Evolutionary conservation across 2,797 vertebrate genomes (phyloP).

Genomic region (Setipinna tenuifilis): DNA sequence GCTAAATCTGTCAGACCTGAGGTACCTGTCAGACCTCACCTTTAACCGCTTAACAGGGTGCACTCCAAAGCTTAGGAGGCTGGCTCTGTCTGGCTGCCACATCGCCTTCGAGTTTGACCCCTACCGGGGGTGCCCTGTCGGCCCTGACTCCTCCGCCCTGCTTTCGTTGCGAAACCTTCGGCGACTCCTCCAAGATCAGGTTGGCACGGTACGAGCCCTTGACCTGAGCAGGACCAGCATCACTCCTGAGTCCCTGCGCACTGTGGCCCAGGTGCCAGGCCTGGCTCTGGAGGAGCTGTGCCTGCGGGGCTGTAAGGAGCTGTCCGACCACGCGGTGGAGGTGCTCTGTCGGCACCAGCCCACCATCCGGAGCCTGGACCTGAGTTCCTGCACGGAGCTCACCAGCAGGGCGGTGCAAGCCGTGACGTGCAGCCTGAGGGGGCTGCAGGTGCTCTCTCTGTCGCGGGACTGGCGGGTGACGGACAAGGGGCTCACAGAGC

Average conservation of each 20-base stretch:
- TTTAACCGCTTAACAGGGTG: conserved; percentile 82
- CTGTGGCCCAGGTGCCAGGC: conserved; percentile 72
- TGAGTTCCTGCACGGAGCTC: conserved; percentile 81
- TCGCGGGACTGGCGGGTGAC: conserved; percentile 77
- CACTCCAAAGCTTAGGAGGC: conserved; percentile 69
- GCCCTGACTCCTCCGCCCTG: conserved; percentile 70
- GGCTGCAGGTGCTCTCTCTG: conserved; percentile 70
- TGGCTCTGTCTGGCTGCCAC: conserved; percentile 82
- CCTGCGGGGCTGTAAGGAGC: conserved; percentile 80
- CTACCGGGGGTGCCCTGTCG: conserved; percentile 64
- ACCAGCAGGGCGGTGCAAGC: conserved; percentile 74
- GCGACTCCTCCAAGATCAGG: conserved; percentile 71
- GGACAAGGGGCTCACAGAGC: conserved; percentile 72
- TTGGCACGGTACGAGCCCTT: conserved; percentile 66
- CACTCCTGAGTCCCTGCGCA: conserved; percentile 74
- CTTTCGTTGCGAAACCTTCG: conserved; percentile 80
- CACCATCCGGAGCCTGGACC: conserved; percentile 74
- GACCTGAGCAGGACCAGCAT: conserved; percentile 83
- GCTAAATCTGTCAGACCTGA: conserved; percentile 74
- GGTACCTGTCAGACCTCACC: conserved; percentile 80
- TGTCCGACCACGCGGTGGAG: conserved; percentile 79
- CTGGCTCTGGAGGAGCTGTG: conserved; percentile 74
- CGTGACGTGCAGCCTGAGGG: conserved; percentile 62
- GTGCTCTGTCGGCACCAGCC: conserved; percentile 77
- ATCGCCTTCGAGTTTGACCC: conserved; percentile 81